A percentile compares a stretch with the other conserved stretches of the same genome.
Conservation (phyloP, 2,797 vertebrate genomes). For the Numenius phaeopus region DNA sequence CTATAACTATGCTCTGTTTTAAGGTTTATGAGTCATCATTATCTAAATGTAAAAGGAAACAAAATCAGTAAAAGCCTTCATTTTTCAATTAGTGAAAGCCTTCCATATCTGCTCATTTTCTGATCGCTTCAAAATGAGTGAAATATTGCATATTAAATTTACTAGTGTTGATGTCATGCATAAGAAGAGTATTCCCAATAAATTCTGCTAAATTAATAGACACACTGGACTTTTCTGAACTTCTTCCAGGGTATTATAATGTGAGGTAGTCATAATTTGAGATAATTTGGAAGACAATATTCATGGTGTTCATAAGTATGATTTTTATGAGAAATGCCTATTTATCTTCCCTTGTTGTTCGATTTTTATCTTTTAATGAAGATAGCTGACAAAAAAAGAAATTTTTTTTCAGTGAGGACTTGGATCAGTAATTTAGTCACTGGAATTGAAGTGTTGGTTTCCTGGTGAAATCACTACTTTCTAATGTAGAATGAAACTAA, state of each 20-base stretch:
- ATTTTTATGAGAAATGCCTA: not conserved
- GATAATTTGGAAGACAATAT: not conserved
- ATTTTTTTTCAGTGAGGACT: not conserved
- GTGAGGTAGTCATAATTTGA: not conserved
- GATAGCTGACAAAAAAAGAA: not conserved
- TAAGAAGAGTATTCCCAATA: not conserved
- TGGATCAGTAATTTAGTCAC: not conserved
- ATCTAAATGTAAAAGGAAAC: not conserved
- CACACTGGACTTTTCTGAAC: not conserved
- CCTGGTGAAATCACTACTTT: not conserved
- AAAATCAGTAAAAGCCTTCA: not conserved
- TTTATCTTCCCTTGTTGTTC: not conserved
- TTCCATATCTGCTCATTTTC: not conserved
- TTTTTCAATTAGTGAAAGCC: not conserved
- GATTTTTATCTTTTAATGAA: not conserved
- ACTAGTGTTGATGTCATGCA: not conserved
- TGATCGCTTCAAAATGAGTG: not conserved
- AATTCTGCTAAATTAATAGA: not conserved
- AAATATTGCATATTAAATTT: not conserved
- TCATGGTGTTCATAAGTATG: not conserved
- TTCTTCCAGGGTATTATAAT: not conserved
- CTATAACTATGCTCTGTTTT: not conserved
- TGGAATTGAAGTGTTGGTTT: not conserved
- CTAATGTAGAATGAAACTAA: constrained; percentile 11
- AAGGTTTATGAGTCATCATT: not conserved